These are phyloP conservation scores for Streptopelia turtur DNA, from an alignment of 2,797 vertebrate species.

Conservation along the genomic window DNA sequence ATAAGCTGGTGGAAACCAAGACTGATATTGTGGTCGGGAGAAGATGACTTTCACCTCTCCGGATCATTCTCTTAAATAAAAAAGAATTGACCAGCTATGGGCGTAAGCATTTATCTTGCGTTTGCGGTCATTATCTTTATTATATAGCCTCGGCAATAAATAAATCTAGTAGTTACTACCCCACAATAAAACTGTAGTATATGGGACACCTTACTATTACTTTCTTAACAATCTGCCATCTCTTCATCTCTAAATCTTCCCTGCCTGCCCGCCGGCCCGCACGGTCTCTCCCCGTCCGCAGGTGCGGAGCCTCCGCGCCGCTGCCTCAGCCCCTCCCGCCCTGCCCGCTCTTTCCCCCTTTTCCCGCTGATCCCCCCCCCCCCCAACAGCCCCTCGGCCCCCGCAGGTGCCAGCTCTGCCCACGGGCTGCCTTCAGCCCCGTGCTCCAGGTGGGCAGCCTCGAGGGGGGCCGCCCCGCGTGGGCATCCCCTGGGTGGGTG, in stretches of 20 bases:
- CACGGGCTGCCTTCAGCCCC: background rate
- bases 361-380: background rate
- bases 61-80: constrained; percentile 74
- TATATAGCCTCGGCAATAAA: constrained; percentile 75
- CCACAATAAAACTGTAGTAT: constrained; percentile 75
- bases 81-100: constrained; percentile 74
- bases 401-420: background rate
- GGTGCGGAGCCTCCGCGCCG: constrained; percentile 13
- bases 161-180: constrained; percentile 72
- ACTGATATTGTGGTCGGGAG: constrained; percentile 66
- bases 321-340: background rate
- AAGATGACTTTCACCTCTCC: constrained; percentile 73
- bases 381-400: background rate
- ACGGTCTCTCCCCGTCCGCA: constrained; percentile 42
- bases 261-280: constrained; percentile 14
- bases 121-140: constrained; percentile 80
- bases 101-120: constrained; percentile 76
- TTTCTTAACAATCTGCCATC: constrained; percentile 72
- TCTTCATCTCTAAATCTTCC: constrained; percentile 72
- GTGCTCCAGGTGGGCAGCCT: background rate
- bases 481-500: background rate
- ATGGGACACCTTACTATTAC: constrained; percentile 75
- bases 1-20: constrained; percentile 74
- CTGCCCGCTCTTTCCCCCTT: background rate
- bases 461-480: background rate